Evolutionary conservation across 2,888 invertebrate species (phyloP).

Genomic region (Platypus cylindrus): DNA sequence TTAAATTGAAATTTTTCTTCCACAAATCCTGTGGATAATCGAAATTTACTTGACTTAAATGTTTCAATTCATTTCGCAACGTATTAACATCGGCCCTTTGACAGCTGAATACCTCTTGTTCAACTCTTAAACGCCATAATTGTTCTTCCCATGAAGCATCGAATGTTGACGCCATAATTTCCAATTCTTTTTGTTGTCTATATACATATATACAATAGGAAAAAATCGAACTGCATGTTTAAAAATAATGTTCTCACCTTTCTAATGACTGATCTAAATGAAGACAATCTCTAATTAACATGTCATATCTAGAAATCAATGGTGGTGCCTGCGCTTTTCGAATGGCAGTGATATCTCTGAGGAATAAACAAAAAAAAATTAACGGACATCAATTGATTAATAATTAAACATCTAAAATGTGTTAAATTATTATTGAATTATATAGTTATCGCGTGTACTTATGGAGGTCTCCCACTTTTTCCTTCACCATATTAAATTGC

Average conservation of each 20-base stretch:
- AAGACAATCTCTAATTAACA: slow-evolving; percentile 44
- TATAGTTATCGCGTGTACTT: slow-evolving; percentile 8
- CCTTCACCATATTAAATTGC: slow-evolving; percentile 47
- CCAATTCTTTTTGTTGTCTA: slow-evolving; percentile 45
- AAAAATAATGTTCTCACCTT: slow-evolving; percentile 22
- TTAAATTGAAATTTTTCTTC: neutral
- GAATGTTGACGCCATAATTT: slow-evolving; percentile 44
- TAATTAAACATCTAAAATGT: neutral
- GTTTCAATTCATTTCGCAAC: slow-evolving; percentile 51
- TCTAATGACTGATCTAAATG: slow-evolving; percentile 47
- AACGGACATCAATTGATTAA: no score
- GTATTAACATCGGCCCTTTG: slow-evolving; percentile 54
- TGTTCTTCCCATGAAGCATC: slow-evolving; percentile 62
- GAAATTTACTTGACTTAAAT: slow-evolving; percentile 39
- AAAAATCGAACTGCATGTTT: neutral
- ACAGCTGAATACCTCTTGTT: slow-evolving; percentile 46
- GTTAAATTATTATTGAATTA: neutral
- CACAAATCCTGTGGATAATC: no score
- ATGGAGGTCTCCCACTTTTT: slow-evolving; percentile 54
- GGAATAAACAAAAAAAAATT: no score
- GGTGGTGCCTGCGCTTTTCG: slow-evolving; percentile 37
- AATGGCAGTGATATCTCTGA: slow-evolving; percentile 50
- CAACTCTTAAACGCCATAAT: slow-evolving; percentile 53
- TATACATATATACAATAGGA: slow-evolving; percentile 2
- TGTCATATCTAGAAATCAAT: slow-evolving; percentile 36